phyloP scores from a whole-genome alignment of 2,113 vertebrate species.

The Corythoichthys haematopterus region DNA sequence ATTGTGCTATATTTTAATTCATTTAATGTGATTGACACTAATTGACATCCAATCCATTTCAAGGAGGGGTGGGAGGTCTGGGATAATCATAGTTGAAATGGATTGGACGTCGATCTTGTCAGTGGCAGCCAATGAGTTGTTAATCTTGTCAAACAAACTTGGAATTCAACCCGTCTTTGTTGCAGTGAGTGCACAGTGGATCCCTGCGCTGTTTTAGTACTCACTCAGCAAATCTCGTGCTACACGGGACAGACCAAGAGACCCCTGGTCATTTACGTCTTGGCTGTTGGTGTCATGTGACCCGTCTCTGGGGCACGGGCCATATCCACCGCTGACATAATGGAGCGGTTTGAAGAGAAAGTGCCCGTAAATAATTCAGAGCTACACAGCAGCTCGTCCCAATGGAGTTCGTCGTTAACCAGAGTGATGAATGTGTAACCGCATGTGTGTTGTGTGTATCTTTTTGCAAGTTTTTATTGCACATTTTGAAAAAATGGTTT shows the following conservation, averaged over 20 bases:
- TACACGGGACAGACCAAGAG: conserved; percentile 44
- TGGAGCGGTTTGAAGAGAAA: conserved; percentile 67
- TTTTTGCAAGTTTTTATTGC: conserved; percentile 20
- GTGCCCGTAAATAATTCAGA: conserved; percentile 75
- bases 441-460: conserved; percentile 12
- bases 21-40: too few relatives aligned
- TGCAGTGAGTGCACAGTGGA: conserved; percentile 5
- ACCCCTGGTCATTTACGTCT: conserved; percentile 51
- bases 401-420: conserved; percentile 26
- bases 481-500: not conserved
- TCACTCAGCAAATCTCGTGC: conserved; percentile 33
- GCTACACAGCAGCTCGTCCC: conserved; percentile 37
- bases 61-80: too few relatives aligned
- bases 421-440: conserved; percentile 37
- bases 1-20: not conserved
- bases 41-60: too few relatives aligned
- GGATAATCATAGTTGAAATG: too few relatives aligned
- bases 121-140: too few relatives aligned
- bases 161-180: not conserved
- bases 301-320: conserved; percentile 48
- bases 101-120: too few relatives aligned
- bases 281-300: conserved; percentile 68
- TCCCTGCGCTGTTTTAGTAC: conserved; percentile 15
- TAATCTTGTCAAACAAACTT: not conserved
- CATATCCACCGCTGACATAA: conserved; percentile 65